phyloP scores from a whole-genome alignment of 2,113 vertebrate genomes.

The Trichomycterus rosablanca region DNA sequence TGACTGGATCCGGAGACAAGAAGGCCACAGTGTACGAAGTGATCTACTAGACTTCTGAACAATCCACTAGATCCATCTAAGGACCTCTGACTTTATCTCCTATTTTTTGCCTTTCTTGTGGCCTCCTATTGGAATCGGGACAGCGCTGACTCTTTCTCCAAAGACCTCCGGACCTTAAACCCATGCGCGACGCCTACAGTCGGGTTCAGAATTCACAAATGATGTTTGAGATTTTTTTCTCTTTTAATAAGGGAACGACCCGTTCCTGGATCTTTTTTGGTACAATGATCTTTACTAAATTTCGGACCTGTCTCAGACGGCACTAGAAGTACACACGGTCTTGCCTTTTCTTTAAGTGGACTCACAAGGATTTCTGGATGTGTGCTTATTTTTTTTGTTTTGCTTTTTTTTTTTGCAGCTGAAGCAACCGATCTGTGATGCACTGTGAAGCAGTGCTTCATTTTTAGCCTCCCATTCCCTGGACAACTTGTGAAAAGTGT shows the following conservation, averaged over 20 bases:
- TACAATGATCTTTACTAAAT: slow-evolving; percentile 17
- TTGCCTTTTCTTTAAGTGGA: slow-evolving; percentile 39
- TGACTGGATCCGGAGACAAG: slow-evolving; percentile 96
- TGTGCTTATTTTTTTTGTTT: slow-evolving; percentile 19
- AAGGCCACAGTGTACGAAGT: slow-evolving; percentile 97
- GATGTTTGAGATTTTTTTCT: slow-evolving; percentile 6
- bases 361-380: slow-evolving; percentile 44
- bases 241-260: slow-evolving; percentile 11
- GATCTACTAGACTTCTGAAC: slow-evolving; percentile 86
- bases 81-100: slow-evolving; percentile 42
- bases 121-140: too few species aligned
- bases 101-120: too few species aligned
- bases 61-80: slow-evolving; percentile 72
- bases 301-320: slow-evolving; percentile 32
- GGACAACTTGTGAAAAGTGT: slow-evolving; percentile 85
- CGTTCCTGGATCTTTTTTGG: slow-evolving; percentile 3
- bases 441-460: slow-evolving; percentile 66
- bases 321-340: slow-evolving; percentile 46
- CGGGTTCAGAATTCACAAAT: slow-evolving; percentile 2
- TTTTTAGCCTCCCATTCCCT: slow-evolving; percentile 54
- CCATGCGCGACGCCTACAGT: too few species aligned
- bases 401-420: slow-evolving; percentile 16
- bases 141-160: slow-evolving; percentile 16
- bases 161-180: slow-evolving; percentile 20
- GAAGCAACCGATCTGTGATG: slow-evolving; percentile 47